A percentile compares a stretch with the other conserved stretches of the same genome.
phyloP scores from a whole-genome alignment of 2,888 invertebrate species.

The Sturmia bella region DNA sequence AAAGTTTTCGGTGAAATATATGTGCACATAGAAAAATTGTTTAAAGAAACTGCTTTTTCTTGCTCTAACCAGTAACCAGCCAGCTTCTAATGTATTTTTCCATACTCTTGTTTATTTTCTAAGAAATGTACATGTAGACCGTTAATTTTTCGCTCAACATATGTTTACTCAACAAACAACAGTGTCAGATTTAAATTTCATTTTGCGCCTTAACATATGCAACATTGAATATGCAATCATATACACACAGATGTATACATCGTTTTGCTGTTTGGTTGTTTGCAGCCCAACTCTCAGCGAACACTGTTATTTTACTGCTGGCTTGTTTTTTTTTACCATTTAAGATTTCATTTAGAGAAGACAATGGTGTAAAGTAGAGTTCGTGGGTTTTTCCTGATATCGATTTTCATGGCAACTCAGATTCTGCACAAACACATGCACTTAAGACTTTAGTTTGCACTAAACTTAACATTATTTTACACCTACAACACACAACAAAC shows the following conservation, averaged over 20 bases:
- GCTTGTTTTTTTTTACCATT: background rate
- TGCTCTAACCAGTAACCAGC: background rate
- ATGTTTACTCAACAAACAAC: slow-evolving; percentile 63
- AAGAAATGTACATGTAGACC: slow-evolving; percentile 48
- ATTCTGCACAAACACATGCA: background rate
- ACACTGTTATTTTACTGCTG: background rate
- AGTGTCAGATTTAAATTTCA: slow-evolving; percentile 70
- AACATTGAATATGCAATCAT: slow-evolving; percentile 64
- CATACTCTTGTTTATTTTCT: slow-evolving; percentile 37
- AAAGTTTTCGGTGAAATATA: slow-evolving; percentile 56
- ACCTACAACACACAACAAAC: slow-evolving; percentile 52
- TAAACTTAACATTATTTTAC: slow-evolving; percentile 68
- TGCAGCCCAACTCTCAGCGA: background rate
- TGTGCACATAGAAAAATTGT: slow-evolving; percentile 63
- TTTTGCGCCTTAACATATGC: slow-evolving; percentile 70
- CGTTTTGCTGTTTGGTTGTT: too few relatives aligned
- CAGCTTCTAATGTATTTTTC: slow-evolving; percentile 34
- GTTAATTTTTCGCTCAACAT: slow-evolving; percentile 63
- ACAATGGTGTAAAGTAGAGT: slow-evolving; percentile 17
- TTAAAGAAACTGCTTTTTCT: slow-evolving; percentile 48
- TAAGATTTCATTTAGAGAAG: slow-evolving; percentile 24
- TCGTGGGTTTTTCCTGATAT: slow-evolving; percentile 49
- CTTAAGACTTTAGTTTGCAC: slow-evolving; percentile 48
- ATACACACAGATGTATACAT: background rate
- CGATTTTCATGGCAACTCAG: slow-evolving; percentile 62